Conservation (phyloP, 2,888 invertebrate species). For the Drosophila subquinaria region DNA sequence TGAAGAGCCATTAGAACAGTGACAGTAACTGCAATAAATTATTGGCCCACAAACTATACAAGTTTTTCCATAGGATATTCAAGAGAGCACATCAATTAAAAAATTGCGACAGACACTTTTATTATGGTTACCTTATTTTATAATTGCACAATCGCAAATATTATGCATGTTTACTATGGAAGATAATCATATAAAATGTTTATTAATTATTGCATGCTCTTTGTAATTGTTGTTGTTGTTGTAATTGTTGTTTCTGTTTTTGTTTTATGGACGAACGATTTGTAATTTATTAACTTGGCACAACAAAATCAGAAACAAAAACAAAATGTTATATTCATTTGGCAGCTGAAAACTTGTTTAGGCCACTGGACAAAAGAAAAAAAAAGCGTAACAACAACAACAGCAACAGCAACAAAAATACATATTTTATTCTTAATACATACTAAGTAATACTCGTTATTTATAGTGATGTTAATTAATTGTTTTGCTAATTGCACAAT, state of each 20-base stretch:
- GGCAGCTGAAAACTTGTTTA: constrained; percentile 41
- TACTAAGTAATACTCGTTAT: constrained; percentile 35
- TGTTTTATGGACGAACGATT: constrained; percentile 60
- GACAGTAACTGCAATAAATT: constrained; percentile 14
- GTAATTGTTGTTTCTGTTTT: constrained; percentile 25
- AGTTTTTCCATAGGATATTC: constrained; percentile 1
- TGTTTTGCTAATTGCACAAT: constrained; percentile 61
- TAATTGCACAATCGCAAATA: constrained; percentile 37
- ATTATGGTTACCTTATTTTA: constrained; percentile 44
- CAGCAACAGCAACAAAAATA: background rate
- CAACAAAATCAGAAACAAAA: constrained; percentile 21
- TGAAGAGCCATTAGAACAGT: background rate
- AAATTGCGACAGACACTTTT: constrained; percentile 29
- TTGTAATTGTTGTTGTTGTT: constrained; percentile 32
- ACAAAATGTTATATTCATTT: constrained; percentile 31
- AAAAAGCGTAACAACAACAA: background rate
- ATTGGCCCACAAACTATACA: constrained; percentile 5
- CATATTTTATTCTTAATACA: constrained; percentile 3
- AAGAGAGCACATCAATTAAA: constrained; percentile 17
- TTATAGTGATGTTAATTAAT: constrained; percentile 67
- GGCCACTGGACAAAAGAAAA: constrained; percentile 17
- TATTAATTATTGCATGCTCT: constrained; percentile 58
- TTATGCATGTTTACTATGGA: constrained; percentile 43
- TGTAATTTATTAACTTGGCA: constrained; percentile 62
- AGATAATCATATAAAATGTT: constrained; percentile 58